Evolutionary conservation across 2,888 invertebrate species (phyloP).

Genomic region (Palloptera scutellata): DNA sequence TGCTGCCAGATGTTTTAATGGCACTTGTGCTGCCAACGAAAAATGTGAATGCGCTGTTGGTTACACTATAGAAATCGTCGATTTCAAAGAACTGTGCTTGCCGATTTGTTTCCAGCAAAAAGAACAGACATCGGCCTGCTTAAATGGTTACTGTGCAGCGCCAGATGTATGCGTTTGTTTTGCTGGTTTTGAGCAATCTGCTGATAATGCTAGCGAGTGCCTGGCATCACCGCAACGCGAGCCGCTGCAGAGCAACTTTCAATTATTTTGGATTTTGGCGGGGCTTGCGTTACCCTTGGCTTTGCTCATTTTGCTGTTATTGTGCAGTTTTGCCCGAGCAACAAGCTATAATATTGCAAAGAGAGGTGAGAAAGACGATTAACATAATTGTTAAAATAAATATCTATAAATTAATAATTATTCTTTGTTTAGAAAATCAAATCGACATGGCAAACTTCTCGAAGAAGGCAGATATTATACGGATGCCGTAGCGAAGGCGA

Average conservation of each 20-base stretch:
- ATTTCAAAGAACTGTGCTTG: conserved; percentile 40
- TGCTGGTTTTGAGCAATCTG: conserved; percentile 28
- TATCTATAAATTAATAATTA: conserved; percentile 13
- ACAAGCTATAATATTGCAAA: conserved; percentile 41
- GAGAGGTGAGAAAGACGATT: conserved; percentile 34
- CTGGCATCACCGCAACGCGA: background rate
- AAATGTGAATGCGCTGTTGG: conserved; percentile 47
- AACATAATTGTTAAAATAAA: background rate
- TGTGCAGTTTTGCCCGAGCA: conserved; percentile 34
- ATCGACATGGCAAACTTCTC: conserved; percentile 36
- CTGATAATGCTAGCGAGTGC: conserved; percentile 19
- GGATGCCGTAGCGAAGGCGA: conserved; percentile 27
- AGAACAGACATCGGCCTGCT: conserved; percentile 40
- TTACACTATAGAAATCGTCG: conserved; percentile 25
- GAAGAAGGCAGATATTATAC: conserved; percentile 41
- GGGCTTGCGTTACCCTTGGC: conserved; percentile 37
- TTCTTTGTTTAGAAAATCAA: conserved; percentile 40
- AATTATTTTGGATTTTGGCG: conserved; percentile 37
- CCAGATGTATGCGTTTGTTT: conserved; percentile 52
- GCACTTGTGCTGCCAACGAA: conserved; percentile 52
- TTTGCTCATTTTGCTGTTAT: conserved; percentile 32
- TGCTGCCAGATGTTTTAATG: conserved; percentile 42
- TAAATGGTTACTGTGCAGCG: conserved; percentile 48
- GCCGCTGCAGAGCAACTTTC: background rate
- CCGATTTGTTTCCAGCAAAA: conserved; percentile 30